These are phyloP conservation scores for Puma concolor DNA, from an alignment of 2,113 vertebrate species.

Conservation along the genomic window DNA sequence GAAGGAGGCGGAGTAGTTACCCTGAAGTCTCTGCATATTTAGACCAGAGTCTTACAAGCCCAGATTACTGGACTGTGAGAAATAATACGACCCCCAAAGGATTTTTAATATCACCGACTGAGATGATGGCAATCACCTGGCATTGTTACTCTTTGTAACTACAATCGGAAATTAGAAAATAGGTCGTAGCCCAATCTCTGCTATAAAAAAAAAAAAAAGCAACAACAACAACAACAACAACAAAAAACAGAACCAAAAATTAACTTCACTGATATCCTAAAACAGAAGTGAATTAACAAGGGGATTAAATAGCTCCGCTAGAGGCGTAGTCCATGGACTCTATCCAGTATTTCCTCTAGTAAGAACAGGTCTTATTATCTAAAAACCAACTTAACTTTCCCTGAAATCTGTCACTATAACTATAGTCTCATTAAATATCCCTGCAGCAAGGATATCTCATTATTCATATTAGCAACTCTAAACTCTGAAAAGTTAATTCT, in stretches of 20 bases:
- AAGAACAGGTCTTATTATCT: neutral
- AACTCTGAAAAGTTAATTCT: neutral
- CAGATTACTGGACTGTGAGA: neutral
- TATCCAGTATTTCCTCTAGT: neutral
- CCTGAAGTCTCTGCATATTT: neutral
- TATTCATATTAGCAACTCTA: neutral
- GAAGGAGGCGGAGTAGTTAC: neutral
- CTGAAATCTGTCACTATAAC: neutral
- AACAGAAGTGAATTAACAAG: slow-evolving; percentile 50
- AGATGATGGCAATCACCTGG: neutral
- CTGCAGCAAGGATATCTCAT: neutral
- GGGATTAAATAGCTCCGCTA: neutral
- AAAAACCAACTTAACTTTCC: slow-evolving; percentile 1
- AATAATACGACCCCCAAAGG: neutral
- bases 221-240: neutral
- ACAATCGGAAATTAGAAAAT: slow-evolving; percentile 17
- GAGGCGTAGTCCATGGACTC: neutral
- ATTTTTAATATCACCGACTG: neutral
- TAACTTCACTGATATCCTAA: neutral
- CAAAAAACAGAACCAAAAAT: slow-evolving; percentile 46
- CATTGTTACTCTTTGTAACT: neutral
- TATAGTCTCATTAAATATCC: neutral
- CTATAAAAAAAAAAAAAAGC: neutral
- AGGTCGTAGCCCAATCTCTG: neutral
- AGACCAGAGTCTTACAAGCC: neutral